Evolutionary conservation across 2,797 vertebrate species (phyloP).

Genomic region (Catharus ustulatus): DNA sequence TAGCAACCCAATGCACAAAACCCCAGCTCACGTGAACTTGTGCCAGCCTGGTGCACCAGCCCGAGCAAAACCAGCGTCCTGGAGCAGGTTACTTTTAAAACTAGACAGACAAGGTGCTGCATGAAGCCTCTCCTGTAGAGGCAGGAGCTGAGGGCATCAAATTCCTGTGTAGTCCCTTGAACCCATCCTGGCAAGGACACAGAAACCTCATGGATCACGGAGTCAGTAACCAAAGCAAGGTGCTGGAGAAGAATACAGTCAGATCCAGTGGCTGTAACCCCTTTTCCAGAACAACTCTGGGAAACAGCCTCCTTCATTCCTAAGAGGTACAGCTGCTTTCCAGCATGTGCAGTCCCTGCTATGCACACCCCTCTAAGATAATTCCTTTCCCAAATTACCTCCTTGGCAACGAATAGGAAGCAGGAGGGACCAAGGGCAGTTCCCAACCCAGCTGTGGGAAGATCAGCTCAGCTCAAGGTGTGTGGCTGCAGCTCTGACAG

Average conservation of each 20-base stretch:
- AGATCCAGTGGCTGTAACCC: neutral
- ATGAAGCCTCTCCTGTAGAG: neutral
- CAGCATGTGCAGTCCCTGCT: neutral
- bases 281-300: neutral
- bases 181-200: accelerated
- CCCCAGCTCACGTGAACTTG: neutral
- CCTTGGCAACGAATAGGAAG: neutral
- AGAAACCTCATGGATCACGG: accelerated
- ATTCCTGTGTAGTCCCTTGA: neutral
- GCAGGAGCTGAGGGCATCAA: neutral
- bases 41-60: accelerated
- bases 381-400: neutral
- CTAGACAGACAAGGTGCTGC: neutral
- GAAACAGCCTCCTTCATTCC: neutral
- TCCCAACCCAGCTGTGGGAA: neutral
- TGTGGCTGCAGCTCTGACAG: neutral
- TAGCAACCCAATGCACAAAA: neutral
- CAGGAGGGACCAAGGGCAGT: neutral
- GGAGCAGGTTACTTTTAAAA: neutral
- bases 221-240: neutral
- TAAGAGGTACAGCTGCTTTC: neutral
- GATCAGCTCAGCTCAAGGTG: neutral
- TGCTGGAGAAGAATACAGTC: neutral
- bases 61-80: neutral
- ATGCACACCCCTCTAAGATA: neutral